These are phyloP conservation scores for Lucilia sericata DNA, from an alignment of 1,140 invertebrate genomes.

Conservation along the genomic window DNA sequence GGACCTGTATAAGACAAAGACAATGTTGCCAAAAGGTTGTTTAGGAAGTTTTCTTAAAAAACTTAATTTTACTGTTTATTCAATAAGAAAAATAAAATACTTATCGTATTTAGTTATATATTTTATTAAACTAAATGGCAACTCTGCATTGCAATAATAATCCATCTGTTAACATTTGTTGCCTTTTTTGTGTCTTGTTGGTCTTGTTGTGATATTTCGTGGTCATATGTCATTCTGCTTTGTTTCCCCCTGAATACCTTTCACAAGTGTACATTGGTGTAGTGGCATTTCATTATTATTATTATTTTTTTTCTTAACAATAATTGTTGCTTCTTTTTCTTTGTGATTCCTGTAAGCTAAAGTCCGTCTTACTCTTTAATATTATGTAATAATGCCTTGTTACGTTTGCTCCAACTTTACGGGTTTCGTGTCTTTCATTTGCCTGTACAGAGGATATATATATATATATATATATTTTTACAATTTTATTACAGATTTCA, in stretches of 20 bases:
- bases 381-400: slow-evolving; percentile 8
- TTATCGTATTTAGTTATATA: too few relatives aligned
- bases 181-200: too few relatives aligned
- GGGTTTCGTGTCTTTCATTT: neutral
- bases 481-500: neutral
- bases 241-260: slow-evolving; percentile 4
- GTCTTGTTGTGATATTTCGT: slow-evolving; percentile 5
- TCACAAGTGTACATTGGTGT: neutral
- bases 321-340: neutral
- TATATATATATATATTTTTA: neutral
- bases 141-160: too few relatives aligned
- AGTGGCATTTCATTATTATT: too few relatives aligned
- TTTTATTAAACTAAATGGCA: too few relatives aligned
- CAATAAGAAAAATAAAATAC: too few relatives aligned
- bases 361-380: neutral
- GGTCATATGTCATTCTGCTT: neutral
- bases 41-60: too few relatives aligned
- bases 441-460: neutral
- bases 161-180: too few relatives aligned
- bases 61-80: too few relatives aligned
- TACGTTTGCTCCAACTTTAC: neutral
- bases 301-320: neutral
- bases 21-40: too few relatives aligned
- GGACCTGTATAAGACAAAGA: too few relatives aligned
- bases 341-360: neutral